Base-by-base conservation (phyloP, 2,113 vertebrate species). In the Paralichthys olivaceus region DNA sequence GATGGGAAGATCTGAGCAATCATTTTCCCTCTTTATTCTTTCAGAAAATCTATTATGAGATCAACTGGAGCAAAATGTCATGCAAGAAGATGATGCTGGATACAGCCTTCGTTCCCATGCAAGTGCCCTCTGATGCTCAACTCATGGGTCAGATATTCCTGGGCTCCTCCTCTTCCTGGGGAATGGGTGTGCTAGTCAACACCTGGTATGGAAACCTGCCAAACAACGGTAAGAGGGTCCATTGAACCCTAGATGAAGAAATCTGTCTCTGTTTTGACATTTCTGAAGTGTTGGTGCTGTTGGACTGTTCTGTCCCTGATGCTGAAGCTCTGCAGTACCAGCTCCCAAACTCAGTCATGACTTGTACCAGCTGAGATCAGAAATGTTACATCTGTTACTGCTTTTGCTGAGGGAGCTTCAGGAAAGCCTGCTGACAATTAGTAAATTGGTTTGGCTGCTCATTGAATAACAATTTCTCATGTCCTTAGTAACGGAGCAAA, bases 171-270 rank as follows among this genome's bases (percentile, higher is more conserved):
- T 90, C 89, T 32, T 72, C 63, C 37, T 85, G 37, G 69, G 87
- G 83, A 72, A 87, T 87, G 89, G 89, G 89, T 15, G 62, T 85
- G 5, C 78, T 89, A 0, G 15, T 57, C 64, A 90, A 90, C 58
- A 89, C 14, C 26, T 90, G 80, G 87, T 56, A 69, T 19, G 89
- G 73, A 67, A 13, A 1, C 2, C 69, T 89, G 59, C 74, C 75
- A 29, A 4, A 37, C 14, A 78, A 82, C 7, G 84, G 87, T 86
- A 56, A 77, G 76, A 60, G 7, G 4, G 17, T 5, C 28, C 8
- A 51, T 17, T 17, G 1, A 5, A 23, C 1, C 7, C 47, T 49
- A 20, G 12, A 43, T 43, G 9, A 43, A 43, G 40, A 43, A 43
- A 43, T 14, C 11, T 43, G 13, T 14, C 7, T 22, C 12, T 45